phyloP scores from a whole-genome alignment of 1,140 invertebrate species.

The Tenebrio molitor region DNA sequence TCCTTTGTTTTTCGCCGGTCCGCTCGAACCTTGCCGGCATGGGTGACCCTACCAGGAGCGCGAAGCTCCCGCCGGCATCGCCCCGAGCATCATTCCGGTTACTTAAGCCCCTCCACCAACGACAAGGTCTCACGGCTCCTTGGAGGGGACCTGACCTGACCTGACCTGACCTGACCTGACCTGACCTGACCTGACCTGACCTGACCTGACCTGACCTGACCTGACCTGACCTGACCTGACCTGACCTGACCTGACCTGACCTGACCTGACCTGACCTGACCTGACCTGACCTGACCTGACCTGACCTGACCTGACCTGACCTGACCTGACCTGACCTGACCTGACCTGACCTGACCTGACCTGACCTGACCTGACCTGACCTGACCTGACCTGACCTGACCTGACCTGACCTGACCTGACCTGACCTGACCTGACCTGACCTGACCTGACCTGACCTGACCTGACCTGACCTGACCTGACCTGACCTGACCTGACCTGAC shows the following conservation, averaged over 20 bases:
- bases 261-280: slow-evolving; percentile 41
- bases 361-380: slow-evolving; percentile 51
- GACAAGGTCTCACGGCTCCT: too few relatives aligned
- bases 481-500: slow-evolving; percentile 50
- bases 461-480: slow-evolving; percentile 52
- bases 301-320: slow-evolving; percentile 41
- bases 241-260: slow-evolving; percentile 41
- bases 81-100: too few relatives aligned
- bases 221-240: slow-evolving; percentile 41
- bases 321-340: slow-evolving; percentile 43
- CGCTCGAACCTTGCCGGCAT: too few relatives aligned
- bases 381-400: slow-evolving; percentile 49
- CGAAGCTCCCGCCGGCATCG: too few relatives aligned
- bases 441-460: slow-evolving; percentile 49
- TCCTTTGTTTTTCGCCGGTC: too few relatives aligned
- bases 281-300: slow-evolving; percentile 41
- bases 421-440: slow-evolving; percentile 43
- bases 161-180: slow-evolving; percentile 50
- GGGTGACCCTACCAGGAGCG: too few relatives aligned
- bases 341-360: slow-evolving; percentile 50
- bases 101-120: too few relatives aligned
- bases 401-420: slow-evolving; percentile 39
- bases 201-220: slow-evolving; percentile 41
- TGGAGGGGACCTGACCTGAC: too few relatives aligned
- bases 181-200: slow-evolving; percentile 46